Evolutionary conservation across 2,888 invertebrate species (phyloP).

Genomic region (Cataglyphis cursor): DNA sequence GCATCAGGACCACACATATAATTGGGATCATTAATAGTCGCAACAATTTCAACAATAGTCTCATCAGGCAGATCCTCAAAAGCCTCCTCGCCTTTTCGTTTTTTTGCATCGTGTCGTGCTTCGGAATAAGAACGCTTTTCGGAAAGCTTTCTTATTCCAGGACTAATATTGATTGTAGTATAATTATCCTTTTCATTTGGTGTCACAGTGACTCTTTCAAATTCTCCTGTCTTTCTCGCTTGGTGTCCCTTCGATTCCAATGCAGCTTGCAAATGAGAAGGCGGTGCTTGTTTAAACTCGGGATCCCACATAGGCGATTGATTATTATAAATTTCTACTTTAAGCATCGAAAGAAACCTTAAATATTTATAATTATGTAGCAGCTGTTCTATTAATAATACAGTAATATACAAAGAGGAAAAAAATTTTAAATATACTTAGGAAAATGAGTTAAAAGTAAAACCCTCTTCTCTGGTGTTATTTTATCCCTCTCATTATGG

Average conservation of each 20-base stretch:
- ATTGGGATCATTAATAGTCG: constrained; percentile 94
- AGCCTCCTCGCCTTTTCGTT: constrained; percentile 87
- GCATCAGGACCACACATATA: constrained; percentile 94
- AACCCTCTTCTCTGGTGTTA: constrained; percentile 95
- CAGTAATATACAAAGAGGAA: background rate
- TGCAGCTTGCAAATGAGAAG: constrained; percentile 90
- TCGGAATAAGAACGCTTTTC: constrained; percentile 81
- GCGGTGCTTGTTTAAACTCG: constrained; percentile 93
- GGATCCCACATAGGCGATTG: constrained; percentile 98
- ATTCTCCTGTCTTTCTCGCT: constrained; percentile 87
- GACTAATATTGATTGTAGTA: constrained; percentile 90
- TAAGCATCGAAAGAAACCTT: constrained; percentile 95
- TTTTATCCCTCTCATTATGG: constrained; percentile 95
- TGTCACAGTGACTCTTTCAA: constrained; percentile 89
- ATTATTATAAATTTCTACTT: constrained; percentile 94
- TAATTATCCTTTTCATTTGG: constrained; percentile 90
- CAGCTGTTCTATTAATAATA: background rate
- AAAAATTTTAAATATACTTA: constrained; percentile 85
- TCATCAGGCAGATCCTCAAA: constrained; percentile 93
- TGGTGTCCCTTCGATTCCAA: constrained; percentile 88
- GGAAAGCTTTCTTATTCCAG: constrained; percentile 87
- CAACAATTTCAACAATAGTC: constrained; percentile 93
- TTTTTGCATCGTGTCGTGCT: constrained; percentile 80
- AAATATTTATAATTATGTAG: constrained; percentile 49
- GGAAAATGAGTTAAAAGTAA: constrained; percentile 96